Base-by-base conservation (phyloP, 2,113 vertebrate species). In the Takifugu flavidus region DNA sequence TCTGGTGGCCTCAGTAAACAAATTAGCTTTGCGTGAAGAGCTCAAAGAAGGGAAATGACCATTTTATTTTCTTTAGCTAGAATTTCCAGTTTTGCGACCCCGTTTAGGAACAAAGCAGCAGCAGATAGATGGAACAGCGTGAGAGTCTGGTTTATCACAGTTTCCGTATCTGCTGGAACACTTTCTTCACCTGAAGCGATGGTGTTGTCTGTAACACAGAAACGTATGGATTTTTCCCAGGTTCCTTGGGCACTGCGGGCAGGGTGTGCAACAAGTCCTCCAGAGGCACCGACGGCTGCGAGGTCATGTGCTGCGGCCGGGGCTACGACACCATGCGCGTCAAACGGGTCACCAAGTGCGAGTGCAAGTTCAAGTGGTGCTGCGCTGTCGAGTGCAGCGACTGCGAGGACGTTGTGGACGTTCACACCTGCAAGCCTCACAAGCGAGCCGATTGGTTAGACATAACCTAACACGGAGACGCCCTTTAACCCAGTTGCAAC, bases 301-400 rank as follows among this genome's bases (percentile, higher is more conserved):
- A 99, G 83, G 94, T 98, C 84, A 99, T 99, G 97, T 99, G 97
- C 88, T 99, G 97, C 6, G 96, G 96, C 31, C 90, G 96, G n/a
- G 97, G 97, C 44, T 98, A 98, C 1, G 97, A 99, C 91, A 99
- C 97, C 59, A 98, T 92, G n/a, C 94, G 95, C 2, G 89, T 95
- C 74, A 96, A 92, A 0, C 94, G 93, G 0, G 72, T 96, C 87
- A 95, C 92, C 76, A 94, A 98, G 89, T 99, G 97, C 25, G 97
- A 98, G 88, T 99, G 97, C 89, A 98, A 98, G 88, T 99, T 99
- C 90, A 94, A 95, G 81, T 99, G 97, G 97, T 99, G 97, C 87
- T 99, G 97, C 65, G 91, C 94, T 0, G 97, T 99, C 70, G 93
- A 95, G 82, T 98, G 97, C 91, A 93, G 92, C 62, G 93, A 97